Evolutionary conservation across 2,888 invertebrate species (phyloP).

Genomic region (Hypsopygia costalis): DNA sequence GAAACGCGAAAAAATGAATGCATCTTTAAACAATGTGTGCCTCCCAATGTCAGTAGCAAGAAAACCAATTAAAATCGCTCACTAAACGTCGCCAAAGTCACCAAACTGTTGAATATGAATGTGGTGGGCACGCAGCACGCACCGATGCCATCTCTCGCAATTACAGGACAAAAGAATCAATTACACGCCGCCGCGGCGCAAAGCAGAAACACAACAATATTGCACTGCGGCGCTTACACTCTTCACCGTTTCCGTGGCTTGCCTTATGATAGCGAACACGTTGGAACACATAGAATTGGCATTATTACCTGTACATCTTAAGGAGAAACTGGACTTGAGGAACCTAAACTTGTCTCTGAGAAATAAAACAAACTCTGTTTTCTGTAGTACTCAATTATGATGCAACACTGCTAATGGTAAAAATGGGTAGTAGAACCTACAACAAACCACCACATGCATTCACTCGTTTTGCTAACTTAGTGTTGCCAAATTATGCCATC

Average conservation of each 20-base stretch:
- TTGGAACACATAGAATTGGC: slow-evolving; percentile 30
- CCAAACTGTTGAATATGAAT: slow-evolving; percentile 54
- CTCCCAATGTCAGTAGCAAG: slow-evolving; percentile 39
- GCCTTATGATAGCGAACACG: slow-evolving; percentile 35
- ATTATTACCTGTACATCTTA: background rate
- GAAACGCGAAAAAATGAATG: background rate
- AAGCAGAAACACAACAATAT: slow-evolving; percentile 62
- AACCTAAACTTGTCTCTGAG: too few relatives aligned
- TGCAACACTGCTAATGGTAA: too few relatives aligned
- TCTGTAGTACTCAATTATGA: too few relatives aligned
- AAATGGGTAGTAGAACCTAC: too few relatives aligned
- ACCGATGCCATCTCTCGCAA: slow-evolving; percentile 60
- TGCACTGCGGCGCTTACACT: slow-evolving; percentile 56
- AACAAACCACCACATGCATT: too few relatives aligned
- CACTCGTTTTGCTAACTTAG: too few relatives aligned
- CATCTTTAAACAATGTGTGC: slow-evolving; percentile 4
- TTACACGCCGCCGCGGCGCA: slow-evolving; percentile 46
- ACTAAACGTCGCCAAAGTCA: slow-evolving; percentile 52
- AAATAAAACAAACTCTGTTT: too few relatives aligned
- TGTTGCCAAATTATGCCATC: too few relatives aligned
- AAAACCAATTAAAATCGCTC: slow-evolving; percentile 52
- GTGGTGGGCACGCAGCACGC: slow-evolving; percentile 26
- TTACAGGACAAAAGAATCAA: slow-evolving; percentile 73
- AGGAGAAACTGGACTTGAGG: background rate
- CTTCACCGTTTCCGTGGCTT: slow-evolving; percentile 55